Percentiles rank a stretch among this genome's conserved stretches.
phyloP scores from a whole-genome alignment of 1,140 invertebrate species.

The Aethina tumida region DNA sequence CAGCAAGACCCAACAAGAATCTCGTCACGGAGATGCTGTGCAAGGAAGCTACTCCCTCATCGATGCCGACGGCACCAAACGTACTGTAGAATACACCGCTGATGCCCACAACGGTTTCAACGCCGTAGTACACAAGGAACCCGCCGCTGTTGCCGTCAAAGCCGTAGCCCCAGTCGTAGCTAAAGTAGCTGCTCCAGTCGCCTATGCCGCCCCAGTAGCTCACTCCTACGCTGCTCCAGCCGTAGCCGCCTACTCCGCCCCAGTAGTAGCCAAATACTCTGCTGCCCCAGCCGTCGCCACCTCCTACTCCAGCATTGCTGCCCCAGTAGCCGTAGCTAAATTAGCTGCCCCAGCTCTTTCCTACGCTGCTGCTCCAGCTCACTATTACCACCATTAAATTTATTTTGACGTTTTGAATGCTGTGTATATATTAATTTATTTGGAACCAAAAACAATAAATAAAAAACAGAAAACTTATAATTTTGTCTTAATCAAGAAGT shows the following conservation, averaged over 20 bases:
- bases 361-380: constrained; percentile 7
- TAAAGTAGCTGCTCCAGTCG: constrained; percentile 15
- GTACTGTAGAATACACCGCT: too few relatives aligned
- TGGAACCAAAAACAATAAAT: too few relatives aligned
- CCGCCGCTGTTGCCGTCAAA: constrained; percentile 41
- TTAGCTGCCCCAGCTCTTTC: constrained; percentile 5
- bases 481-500: too few relatives aligned
- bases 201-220: constrained; percentile 26
- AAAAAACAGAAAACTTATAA: too few relatives aligned
- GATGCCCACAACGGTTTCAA: too few relatives aligned
- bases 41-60: too few relatives aligned
- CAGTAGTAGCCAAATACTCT: constrained; percentile 5
- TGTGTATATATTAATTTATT: too few relatives aligned
- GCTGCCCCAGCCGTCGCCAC: constrained; percentile 19
- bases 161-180: too few relatives aligned
- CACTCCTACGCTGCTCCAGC: constrained; percentile 11
- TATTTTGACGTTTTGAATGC: too few relatives aligned
- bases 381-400: too few relatives aligned
- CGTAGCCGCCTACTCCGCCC: constrained; percentile 9
- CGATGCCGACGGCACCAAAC: constrained; percentile 41
- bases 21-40: constrained; percentile 18
- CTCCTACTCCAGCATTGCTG: constrained; percentile 25
- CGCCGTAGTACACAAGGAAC: too few relatives aligned
- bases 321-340: constrained; percentile 5
- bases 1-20: constrained; percentile 17